Evolutionary conservation across 1,140 invertebrate species (phyloP).

Genomic region (Watersipora subatra): DNA sequence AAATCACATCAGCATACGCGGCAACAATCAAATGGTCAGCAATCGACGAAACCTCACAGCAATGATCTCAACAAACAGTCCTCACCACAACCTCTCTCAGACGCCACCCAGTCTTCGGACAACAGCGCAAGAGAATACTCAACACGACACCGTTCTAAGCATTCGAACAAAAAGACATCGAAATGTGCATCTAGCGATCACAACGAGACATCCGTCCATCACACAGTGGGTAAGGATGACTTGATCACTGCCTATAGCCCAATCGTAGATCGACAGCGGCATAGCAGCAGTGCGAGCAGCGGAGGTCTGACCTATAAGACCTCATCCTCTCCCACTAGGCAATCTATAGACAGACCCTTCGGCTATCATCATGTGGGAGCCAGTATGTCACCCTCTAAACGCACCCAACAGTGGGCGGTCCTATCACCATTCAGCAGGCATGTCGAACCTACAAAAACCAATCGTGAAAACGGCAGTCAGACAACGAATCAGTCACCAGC

Average conservation of each 20-base stretch:
- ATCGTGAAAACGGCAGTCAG: background rate
- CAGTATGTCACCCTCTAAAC: background rate
- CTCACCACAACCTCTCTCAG: background rate
- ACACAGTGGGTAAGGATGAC: background rate
- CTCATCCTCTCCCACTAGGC: background rate
- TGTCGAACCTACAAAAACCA: background rate
- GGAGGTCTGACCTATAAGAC: background rate
- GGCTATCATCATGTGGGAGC: background rate
- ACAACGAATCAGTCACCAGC: background rate
- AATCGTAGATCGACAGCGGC: background rate
- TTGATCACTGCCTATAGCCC: background rate
- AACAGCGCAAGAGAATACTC: background rate
- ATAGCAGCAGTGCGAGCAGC: background rate
- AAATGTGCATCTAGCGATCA: background rate
- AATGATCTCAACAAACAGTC: background rate
- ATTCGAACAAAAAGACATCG: background rate
- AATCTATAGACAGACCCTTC: background rate
- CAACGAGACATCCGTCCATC: background rate
- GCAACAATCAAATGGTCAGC: background rate
- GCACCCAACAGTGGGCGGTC: background rate
- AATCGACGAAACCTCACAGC: background rate
- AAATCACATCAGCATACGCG: background rate
- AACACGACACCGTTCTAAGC: background rate
- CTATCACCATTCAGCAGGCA: background rate
- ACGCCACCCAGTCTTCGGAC: background rate